Percentiles rank a stretch among this genome's conserved stretches.
Conservation (phyloP, 2,888 invertebrate species). For the Aporophyla nigra region DNA sequence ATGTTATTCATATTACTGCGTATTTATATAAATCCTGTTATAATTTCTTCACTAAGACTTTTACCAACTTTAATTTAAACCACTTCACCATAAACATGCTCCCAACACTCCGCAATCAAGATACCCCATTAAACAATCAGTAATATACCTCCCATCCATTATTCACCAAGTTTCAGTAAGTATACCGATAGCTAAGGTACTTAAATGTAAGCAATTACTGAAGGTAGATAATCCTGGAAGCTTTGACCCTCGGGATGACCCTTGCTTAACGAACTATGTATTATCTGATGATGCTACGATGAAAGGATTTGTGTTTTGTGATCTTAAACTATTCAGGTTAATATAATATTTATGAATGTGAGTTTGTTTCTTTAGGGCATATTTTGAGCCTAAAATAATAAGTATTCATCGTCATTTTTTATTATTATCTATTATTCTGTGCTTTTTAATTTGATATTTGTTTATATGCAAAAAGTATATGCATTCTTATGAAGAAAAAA, state of each 20-base stretch:
- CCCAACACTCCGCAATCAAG: conserved; percentile 16
- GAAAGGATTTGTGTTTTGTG: conserved; percentile 61
- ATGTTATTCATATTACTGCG: no score
- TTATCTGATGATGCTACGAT: conserved; percentile 71
- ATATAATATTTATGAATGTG: conserved; percentile 24
- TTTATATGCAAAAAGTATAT: not conserved
- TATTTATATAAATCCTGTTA: no score
- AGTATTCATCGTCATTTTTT: not conserved
- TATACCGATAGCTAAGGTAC: conserved; percentile 64
- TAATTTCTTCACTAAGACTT: not conserved
- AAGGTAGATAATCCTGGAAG: conserved; percentile 73
- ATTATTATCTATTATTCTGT: not conserved
- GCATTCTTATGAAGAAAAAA: not conserved
- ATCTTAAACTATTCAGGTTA: conserved; percentile 41
- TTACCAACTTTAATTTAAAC: conserved; percentile 18
- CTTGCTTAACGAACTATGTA: conserved; percentile 81
- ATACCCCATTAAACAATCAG: conserved; percentile 57
- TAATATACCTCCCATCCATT: conserved; percentile 55
- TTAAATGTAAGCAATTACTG: conserved; percentile 78
- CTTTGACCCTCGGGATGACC: conserved; percentile 84
- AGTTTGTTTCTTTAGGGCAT: not conserved
- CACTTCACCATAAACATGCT: not conserved
- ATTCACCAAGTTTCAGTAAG: conserved; percentile 64
- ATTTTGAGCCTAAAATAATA: not conserved
- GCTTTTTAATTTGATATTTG: not conserved